Percentiles rank a stretch among this genome's conserved stretches.
Conservation (phyloP, 1,140 invertebrate genomes). For the Hyles vespertilio region DNA sequence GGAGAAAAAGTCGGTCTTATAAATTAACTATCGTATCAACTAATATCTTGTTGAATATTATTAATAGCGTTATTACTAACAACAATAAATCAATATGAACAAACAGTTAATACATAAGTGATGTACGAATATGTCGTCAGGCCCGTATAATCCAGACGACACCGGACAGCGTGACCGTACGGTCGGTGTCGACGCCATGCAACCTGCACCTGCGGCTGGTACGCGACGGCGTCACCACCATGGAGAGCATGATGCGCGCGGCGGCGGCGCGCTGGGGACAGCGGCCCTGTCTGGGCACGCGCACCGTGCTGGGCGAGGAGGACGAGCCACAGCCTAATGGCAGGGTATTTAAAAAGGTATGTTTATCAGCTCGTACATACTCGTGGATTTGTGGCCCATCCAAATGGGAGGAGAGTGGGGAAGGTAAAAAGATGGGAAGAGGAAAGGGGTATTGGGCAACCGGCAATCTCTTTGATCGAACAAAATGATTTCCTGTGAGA, state of each 20-base stretch:
- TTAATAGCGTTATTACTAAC: too few species aligned
- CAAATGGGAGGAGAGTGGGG: not conserved
- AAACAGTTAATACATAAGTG: too few species aligned
- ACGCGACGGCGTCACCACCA: slow-evolving; percentile 87
- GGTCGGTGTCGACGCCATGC: slow-evolving; percentile 81
- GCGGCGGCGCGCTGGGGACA: slow-evolving; percentile 83
- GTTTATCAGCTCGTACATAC: not conserved
- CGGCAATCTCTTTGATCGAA: not conserved
- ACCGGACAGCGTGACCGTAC: slow-evolving; percentile 80
- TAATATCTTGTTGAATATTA: too few species aligned
- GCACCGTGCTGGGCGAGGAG: slow-evolving; percentile 93
- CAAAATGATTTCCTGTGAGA: not conserved
- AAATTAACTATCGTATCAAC: too few species aligned
- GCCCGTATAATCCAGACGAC: slow-evolving; percentile 57
- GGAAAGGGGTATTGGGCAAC: not conserved
- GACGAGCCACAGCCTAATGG: slow-evolving; percentile 96
- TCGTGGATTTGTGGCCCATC: not conserved
- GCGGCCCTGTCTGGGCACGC: slow-evolving; percentile 90
- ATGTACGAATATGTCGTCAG: slow-evolving; percentile 44
- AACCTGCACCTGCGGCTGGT: slow-evolving; percentile 83
- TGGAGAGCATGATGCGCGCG: slow-evolving; percentile 91
- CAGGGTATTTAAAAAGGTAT: slow-evolving; percentile 95
- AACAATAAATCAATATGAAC: too few species aligned
- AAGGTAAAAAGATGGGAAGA: not conserved
- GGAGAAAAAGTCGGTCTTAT: too few species aligned